Conservation (phyloP, 2,113 vertebrate genomes). For the Sula dactylatra region DNA sequence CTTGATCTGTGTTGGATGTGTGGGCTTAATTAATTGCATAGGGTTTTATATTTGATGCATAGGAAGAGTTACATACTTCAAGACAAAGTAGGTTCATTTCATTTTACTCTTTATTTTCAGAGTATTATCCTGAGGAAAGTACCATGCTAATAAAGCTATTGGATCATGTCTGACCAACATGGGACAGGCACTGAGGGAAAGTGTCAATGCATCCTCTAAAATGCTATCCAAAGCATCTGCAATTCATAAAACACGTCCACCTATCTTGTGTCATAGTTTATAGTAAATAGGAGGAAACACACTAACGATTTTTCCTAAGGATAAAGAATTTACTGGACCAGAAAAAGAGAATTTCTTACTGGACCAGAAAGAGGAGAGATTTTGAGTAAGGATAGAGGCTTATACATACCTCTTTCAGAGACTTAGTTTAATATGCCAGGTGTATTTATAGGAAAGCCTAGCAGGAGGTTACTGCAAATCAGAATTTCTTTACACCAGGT, state of each 20-base stretch:
- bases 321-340: background rate
- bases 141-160: background rate
- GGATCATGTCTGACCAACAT: fast-evolving
- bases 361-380: background rate
- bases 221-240: background rate
- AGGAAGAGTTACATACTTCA: background rate
- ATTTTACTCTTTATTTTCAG: background rate
- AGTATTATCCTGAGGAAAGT: background rate
- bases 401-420: background rate
- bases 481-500: background rate
- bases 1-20: background rate
- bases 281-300: background rate
- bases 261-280: background rate
- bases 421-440: background rate
- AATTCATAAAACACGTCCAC: background rate
- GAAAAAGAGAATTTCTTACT: background rate
- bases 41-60: background rate
- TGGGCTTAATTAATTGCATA: background rate
- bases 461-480: background rate
- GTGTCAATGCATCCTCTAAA: background rate
- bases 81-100: background rate
- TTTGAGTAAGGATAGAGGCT: background rate
- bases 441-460: background rate
- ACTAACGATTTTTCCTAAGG: background rate
- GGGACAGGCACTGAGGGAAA: background rate